phyloP scores from a whole-genome alignment of 2,113 vertebrate genomes.

The Hucho hucho region DNA sequence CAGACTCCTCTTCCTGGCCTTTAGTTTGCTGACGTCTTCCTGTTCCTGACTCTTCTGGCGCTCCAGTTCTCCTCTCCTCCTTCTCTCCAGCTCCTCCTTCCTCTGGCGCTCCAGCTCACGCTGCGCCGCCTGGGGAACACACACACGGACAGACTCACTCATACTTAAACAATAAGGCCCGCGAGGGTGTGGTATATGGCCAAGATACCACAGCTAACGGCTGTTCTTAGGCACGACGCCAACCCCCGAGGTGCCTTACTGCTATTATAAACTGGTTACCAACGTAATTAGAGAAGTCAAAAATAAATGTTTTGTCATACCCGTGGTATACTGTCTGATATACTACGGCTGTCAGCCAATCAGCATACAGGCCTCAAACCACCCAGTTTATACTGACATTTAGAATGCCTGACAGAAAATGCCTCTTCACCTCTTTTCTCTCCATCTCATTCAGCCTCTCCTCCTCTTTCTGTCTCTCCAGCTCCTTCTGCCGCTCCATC shows the following conservation, averaged over 20 bases:
- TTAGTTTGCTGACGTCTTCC: constrained; percentile 86
- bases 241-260: too few species aligned
- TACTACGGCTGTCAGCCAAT: too few species aligned
- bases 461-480: constrained; percentile 88
- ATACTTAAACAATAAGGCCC: too few species aligned
- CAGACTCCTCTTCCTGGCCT: constrained; percentile 89
- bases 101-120: constrained; percentile 90
- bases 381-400: background rate
- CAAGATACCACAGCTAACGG: too few species aligned
- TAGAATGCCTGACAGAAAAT: background rate
- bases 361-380: background rate
- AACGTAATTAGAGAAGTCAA: too few species aligned
- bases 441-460: constrained; percentile 88
- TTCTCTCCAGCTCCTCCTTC: constrained; percentile 87
- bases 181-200: too few species aligned
- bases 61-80: constrained; percentile 85
- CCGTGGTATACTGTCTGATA: too few species aligned
- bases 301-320: too few species aligned
- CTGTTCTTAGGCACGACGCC: too few species aligned
- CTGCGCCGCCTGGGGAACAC: constrained; percentile 82
- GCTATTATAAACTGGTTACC: too few species aligned
- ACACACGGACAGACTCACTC: background rate
- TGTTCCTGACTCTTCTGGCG: constrained; percentile 86
- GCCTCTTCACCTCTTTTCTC: constrained; percentile 83
- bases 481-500: constrained; percentile 85